phyloP scores from a whole-genome alignment of 2,888 invertebrate genomes.

The Ophion ellenae region DNA sequence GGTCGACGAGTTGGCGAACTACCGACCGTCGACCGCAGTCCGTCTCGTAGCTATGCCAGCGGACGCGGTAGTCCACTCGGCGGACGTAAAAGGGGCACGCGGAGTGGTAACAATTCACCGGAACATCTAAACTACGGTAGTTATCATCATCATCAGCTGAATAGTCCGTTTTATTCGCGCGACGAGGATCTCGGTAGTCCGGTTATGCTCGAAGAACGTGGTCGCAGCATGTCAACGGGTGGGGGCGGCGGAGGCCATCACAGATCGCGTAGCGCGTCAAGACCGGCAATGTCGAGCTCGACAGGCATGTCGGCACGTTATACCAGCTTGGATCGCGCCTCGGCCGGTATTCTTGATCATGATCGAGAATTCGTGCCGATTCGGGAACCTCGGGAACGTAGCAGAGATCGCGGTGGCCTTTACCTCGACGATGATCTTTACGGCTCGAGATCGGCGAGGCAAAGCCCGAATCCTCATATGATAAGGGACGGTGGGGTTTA shows the following conservation, averaged over 20 bases:
- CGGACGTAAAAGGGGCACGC: constrained; percentile 84
- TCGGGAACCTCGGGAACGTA: constrained; percentile 89
- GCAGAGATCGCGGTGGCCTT: constrained; percentile 87
- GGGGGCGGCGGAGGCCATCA: constrained; percentile 89
- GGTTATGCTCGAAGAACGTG: constrained; percentile 92
- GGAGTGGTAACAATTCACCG: constrained; percentile 87
- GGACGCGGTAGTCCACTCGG: constrained; percentile 86
- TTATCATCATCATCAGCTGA: constrained; percentile 84
- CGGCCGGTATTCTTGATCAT: constrained; percentile 89
- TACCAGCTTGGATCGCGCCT: constrained; percentile 89
- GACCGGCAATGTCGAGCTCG: constrained; percentile 86
- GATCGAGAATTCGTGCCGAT: constrained; percentile 95
- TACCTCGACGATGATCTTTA: constrained; percentile 90
- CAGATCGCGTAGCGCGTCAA: constrained; percentile 92
- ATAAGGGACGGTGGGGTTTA: constrained; percentile 88
- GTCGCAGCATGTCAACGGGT: constrained; percentile 85
- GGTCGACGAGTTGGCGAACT: constrained; percentile 89
- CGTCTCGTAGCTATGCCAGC: constrained; percentile 92
- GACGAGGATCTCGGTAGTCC: constrained; percentile 94
- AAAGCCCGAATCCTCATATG: constrained; percentile 89
- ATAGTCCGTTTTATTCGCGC: constrained; percentile 84
- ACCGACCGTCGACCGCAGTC: constrained; percentile 95
- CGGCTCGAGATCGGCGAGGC: constrained; percentile 87
- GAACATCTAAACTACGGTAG: constrained; percentile 84
- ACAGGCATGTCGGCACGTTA: constrained; percentile 85